A percentile compares a stretch with the other conserved stretches of the same genome.
Evolutionary conservation across 2,113 vertebrate species (phyloP).

Genomic region (Pachyramphus minor): DNA sequence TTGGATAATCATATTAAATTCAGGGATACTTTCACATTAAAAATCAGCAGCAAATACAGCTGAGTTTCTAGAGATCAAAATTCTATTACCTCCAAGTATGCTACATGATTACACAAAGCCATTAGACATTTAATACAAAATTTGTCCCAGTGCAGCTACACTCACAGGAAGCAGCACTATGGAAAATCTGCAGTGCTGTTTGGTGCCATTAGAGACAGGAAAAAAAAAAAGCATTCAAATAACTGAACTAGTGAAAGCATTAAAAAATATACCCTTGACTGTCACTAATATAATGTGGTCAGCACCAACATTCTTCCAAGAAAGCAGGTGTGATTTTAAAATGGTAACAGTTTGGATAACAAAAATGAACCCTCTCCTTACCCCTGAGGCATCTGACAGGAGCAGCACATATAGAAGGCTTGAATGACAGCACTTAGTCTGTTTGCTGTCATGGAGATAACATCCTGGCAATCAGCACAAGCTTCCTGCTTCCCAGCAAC

Average conservation of each 20-base stretch:
- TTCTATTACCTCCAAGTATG: background rate
- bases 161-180: background rate
- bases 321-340: background rate
- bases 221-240: background rate
- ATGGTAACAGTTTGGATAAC: background rate
- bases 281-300: background rate
- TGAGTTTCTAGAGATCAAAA: background rate
- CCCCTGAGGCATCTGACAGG: constrained; percentile 98
- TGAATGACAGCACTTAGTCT: constrained; percentile 97
- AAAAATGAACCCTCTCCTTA: constrained; percentile 66
- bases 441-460: constrained; percentile 96
- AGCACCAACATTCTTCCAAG: background rate
- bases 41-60: background rate
- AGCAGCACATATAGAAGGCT: constrained; percentile 98
- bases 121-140: background rate
- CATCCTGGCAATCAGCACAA: constrained; percentile 88
- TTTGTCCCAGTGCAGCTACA: background rate
- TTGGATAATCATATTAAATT: background rate
- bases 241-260: background rate
- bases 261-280: background rate
- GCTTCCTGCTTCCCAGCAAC: constrained; percentile 79
- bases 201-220: background rate
- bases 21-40: background rate
- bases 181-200: background rate
- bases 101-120: background rate